A percentile compares a stretch with the other conserved stretches of the same genome.
phyloP scores from a whole-genome alignment of 2,888 invertebrate genomes.

The Tetranychus truncatus region DNA sequence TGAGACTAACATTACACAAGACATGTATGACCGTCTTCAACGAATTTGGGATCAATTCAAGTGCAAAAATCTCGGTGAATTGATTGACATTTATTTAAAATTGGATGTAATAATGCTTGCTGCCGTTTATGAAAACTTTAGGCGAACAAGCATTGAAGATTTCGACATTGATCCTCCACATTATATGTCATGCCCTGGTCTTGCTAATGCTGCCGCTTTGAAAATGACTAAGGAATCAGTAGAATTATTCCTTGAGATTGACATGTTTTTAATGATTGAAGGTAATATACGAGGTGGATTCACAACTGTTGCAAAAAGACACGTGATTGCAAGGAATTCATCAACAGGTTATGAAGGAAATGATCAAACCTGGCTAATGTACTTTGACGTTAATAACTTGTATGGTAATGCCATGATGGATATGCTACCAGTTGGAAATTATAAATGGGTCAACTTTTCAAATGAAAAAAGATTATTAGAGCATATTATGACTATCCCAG shows the following conservation, averaged over 20 bases:
- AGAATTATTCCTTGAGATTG: not conserved
- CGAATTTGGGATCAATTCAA: not conserved
- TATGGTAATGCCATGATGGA: not conserved
- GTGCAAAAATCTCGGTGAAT: not conserved
- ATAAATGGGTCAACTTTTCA: not conserved
- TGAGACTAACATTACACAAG: not conserved
- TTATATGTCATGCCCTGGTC: not conserved
- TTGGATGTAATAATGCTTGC: not conserved
- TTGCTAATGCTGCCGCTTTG: not conserved
- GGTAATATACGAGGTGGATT: not conserved
- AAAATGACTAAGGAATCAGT: not conserved
- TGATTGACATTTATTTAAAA: not conserved
- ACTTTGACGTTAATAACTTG: not conserved
- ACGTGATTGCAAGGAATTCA: not conserved
- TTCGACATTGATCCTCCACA: not conserved
- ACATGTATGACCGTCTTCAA: not conserved
- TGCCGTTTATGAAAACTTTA: not conserved
- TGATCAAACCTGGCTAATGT: not conserved
- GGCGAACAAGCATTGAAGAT: not conserved
- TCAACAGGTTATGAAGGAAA: not conserved
- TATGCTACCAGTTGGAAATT: not conserved
- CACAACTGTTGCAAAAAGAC: not conserved
- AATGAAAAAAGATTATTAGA: not conserved
- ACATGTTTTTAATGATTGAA: not conserved
- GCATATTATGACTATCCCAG: not conserved